Conservation (phyloP, 2,888 invertebrate species). For the Euspilapteryx auroguttella region DNA sequence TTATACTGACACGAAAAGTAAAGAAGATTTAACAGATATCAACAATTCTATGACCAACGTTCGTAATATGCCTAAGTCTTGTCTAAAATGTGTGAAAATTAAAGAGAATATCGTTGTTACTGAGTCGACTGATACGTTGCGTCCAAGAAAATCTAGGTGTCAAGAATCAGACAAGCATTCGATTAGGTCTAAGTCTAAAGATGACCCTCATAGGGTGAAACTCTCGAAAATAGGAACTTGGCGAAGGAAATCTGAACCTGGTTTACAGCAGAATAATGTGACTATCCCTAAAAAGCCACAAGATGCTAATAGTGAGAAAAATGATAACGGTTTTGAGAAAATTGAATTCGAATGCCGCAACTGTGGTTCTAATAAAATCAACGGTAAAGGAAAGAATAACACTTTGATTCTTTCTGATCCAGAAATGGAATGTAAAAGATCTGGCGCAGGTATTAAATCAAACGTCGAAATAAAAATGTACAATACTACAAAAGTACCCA, state of each 20-base stretch:
- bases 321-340: constrained; percentile 34
- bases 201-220: constrained; percentile 49
- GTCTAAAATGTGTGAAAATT: constrained; percentile 50
- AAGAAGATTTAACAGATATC: constrained; percentile 32
- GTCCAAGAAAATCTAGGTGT: constrained; percentile 34
- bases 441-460: constrained; percentile 16
- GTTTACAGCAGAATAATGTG: constrained; percentile 46
- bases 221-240: constrained; percentile 64
- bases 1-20: constrained; percentile 33
- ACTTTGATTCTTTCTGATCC: constrained; percentile 32
- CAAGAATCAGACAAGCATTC: constrained; percentile 31
- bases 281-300: constrained; percentile 29
- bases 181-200: constrained; percentile 48
- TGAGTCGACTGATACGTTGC: constrained; percentile 23
- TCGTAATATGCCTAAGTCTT: constrained; percentile 39
- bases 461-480: constrained; percentile 64
- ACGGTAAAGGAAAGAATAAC: constrained; percentile 22
- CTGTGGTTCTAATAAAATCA: constrained; percentile 46
- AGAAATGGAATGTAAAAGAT: constrained; percentile 31
- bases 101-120: constrained; percentile 50
- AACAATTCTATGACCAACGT: constrained; percentile 31
- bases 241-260: constrained; percentile 74
- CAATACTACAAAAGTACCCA: constrained; percentile 69
- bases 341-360: constrained; percentile 50
- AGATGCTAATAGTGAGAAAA: constrained; percentile 32